Evolutionary conservation across 2,113 vertebrate genomes (phyloP).

Genomic region (Tupaia tana): DNA sequence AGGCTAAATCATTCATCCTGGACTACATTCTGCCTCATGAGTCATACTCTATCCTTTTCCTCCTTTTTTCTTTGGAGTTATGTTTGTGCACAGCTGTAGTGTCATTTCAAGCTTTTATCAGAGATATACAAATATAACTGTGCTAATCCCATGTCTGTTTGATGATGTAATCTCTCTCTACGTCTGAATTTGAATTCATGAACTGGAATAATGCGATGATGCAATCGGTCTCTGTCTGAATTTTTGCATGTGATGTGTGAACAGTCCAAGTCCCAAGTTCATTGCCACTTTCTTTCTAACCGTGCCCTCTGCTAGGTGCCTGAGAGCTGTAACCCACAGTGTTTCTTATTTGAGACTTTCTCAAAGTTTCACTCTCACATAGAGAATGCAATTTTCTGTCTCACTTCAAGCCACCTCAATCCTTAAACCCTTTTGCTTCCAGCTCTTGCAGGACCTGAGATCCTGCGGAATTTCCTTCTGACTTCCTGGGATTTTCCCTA

Average conservation of each 20-base stretch:
- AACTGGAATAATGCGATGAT: background rate
- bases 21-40: background rate
- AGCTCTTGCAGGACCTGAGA: background rate
- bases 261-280: background rate
- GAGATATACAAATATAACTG: background rate
- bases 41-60: background rate
- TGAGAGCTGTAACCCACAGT: no score
- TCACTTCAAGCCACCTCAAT: background rate
- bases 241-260: background rate
- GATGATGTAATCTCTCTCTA: background rate
- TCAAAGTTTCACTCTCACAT: background rate
- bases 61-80: background rate
- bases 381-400: background rate
- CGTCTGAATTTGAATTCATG: background rate
- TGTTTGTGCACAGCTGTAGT: background rate
- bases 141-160: background rate
- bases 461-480: background rate
- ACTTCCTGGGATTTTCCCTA: background rate
- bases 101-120: background rate
- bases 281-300: background rate
- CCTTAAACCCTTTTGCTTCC: background rate
- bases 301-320: background rate
- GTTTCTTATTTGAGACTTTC: background rate
- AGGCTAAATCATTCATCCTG: background rate
- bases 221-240: background rate